Evolutionary conservation across 2,113 vertebrate genomes (phyloP), one percentile per base, ranked within the genome.

Genomic region (Solenodon paradoxus): DNA sequence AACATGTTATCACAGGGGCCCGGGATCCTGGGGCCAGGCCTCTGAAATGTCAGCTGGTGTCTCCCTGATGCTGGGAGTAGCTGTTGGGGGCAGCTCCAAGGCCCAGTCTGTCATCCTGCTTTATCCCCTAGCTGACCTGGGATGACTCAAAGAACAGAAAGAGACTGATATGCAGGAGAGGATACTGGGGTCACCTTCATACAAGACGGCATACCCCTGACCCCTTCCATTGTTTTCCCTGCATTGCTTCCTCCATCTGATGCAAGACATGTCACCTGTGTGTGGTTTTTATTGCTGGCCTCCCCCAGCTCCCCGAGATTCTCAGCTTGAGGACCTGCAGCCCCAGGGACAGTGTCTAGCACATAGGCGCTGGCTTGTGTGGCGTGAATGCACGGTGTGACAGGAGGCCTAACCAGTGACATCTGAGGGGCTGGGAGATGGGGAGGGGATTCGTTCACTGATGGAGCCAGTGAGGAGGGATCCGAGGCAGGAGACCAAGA

Each of bases 131-230:
- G 82, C 24, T 53, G 63, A 61, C 53, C 66, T 45, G 66, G 74
- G 17, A 2, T 82, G 61, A 77, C 45, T 7, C 1, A 45, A 51
- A 51, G 28, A 66, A 71, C 24, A 49, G 69, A 69, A 22, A 63
- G 72, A 40, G 47, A n/a, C 4, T 7, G 42, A 19, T 9, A 22
- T 42, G 47, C 42, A 61, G 42, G 15, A 69, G 57, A 35, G 45
- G 51, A 24, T 47, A 30, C 10, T 17, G 22, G 20, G 38, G 42
- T 42, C n/a, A 55, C n/a, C 35, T 28, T 9, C 0, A 0, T 7
- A 45, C 0, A 2, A 0, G 38, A 28, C 57, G 0, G 17, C 72
- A 15, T 22, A 2, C 1, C 13, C 28, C 57, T 7, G 42, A 7
- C 24, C 2, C 30, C 38, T 63, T 11, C 40, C 57, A 16, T 8